Evolutionary conservation across 2,888 invertebrate genomes (phyloP).

Genomic region (Dryobota labecula): DNA sequence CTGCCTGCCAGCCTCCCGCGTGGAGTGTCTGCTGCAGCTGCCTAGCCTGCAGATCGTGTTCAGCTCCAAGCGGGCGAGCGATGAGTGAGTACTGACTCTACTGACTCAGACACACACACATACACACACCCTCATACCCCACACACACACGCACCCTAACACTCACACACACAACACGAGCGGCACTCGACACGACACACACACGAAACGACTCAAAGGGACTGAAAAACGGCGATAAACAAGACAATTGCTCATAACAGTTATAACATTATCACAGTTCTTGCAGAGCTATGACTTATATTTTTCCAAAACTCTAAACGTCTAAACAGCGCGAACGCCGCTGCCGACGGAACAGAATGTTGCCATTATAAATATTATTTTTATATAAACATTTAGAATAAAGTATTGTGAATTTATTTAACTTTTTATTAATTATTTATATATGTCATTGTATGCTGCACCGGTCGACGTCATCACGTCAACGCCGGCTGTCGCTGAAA

Average conservation of each 20-base stretch:
- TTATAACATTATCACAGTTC: not conserved
- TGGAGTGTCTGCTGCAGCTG: constrained; percentile 98
- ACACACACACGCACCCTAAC: not conserved
- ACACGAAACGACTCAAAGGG: not conserved
- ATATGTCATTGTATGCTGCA: too few species aligned
- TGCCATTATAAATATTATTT: too few species aligned
- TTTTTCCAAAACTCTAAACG: not conserved
- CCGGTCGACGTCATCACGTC: too few species aligned
- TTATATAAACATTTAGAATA: too few species aligned
- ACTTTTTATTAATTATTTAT: too few species aligned
- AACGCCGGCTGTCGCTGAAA: too few species aligned
- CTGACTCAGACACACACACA: not conserved
- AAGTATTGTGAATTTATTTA: too few species aligned
- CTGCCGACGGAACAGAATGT: too few species aligned
- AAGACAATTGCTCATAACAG: not conserved
- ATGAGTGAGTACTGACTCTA: constrained; percentile 91
- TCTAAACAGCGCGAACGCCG: too few species aligned
- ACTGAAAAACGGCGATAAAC: not conserved
- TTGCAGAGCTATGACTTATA: not conserved
- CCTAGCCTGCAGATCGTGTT: constrained; percentile 99
- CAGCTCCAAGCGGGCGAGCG: constrained; percentile 96
- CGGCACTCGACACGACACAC: not conserved
- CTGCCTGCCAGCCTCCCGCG: constrained; percentile 98
- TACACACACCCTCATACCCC: too few species aligned
- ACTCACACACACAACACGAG: too few species aligned